Evolutionary conservation across 2,797 vertebrate species (phyloP).

Genomic region (Cuculus canorus): DNA sequence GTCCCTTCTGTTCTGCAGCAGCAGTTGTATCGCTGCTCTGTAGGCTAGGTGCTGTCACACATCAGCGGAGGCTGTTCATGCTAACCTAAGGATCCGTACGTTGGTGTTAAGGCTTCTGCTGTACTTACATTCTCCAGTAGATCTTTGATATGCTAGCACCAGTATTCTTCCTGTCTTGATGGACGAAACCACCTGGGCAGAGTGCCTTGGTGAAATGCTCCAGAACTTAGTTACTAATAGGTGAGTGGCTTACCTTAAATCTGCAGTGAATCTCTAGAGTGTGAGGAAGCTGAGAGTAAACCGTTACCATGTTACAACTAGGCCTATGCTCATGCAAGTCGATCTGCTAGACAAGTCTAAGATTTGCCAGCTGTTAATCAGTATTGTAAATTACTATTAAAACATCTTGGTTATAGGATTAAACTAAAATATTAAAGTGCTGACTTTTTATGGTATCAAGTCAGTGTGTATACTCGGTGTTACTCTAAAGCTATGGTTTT

Average conservation of each 20-base stretch:
- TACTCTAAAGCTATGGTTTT: not conserved
- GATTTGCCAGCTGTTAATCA: not conserved
- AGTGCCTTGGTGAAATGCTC: not conserved
- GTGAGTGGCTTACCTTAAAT: not conserved
- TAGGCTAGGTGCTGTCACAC: not conserved
- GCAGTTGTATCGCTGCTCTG: not conserved
- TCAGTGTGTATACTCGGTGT: not conserved
- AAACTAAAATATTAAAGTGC: not conserved
- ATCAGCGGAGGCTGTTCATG: accelerated
- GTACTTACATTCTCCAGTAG: not conserved
- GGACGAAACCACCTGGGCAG: not conserved
- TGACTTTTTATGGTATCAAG: not conserved
- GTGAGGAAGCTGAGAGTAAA: not conserved
- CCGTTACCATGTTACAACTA: not conserved
- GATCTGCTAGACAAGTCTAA: not conserved
- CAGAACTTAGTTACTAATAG: not conserved
- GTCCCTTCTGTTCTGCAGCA: too few species aligned
- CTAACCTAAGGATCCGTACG: not conserved
- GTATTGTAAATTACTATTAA: not conserved
- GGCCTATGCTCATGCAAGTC: not conserved
- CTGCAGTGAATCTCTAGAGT: not conserved
- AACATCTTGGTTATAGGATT: not conserved
- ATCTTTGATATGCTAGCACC: not conserved
- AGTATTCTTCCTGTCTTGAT: not conserved
- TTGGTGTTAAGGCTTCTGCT: not conserved